A percentile compares a stretch with the other conserved stretches of the same genome.
These are phyloP conservation scores for Danio jaintianensis DNA, from an alignment of 2,797 vertebrate genomes.

Conservation along the genomic window DNA sequence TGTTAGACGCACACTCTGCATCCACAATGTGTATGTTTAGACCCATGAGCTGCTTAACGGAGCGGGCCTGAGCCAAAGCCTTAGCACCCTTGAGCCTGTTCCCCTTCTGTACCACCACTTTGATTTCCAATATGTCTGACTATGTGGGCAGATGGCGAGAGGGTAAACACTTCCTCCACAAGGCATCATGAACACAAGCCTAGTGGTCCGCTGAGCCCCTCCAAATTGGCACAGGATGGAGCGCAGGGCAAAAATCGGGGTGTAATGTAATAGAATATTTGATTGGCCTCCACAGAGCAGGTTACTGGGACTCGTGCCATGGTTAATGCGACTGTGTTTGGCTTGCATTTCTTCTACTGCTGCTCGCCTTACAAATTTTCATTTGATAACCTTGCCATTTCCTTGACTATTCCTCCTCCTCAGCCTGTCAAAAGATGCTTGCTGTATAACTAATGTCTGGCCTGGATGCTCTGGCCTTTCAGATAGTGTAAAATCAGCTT, in stretches of 20 bases:
- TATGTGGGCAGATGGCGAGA: constrained; percentile 85
- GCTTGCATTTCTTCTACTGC: constrained; percentile 52
- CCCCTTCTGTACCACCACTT: constrained; percentile 77
- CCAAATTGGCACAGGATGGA: constrained; percentile 45
- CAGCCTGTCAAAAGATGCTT: constrained; percentile 45
- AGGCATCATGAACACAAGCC: constrained; percentile 74
- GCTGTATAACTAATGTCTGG: constrained; percentile 50
- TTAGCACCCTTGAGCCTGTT: constrained; percentile 67
- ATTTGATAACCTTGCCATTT: constrained; percentile 41
- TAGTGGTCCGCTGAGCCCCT: constrained; percentile 65
- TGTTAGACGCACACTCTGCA: constrained; percentile 15
- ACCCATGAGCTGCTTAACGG: constrained; percentile 21
- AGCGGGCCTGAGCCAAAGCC: constrained; percentile 60
- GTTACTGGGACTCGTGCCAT: constrained; percentile 70
- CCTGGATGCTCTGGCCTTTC: constrained; percentile 32
- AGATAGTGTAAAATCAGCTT: constrained; percentile 48
- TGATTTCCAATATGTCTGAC: constrained; percentile 86
- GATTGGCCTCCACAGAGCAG: constrained; percentile 78
- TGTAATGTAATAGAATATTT: constrained; percentile 93
- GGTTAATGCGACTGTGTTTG: constrained; percentile 64
- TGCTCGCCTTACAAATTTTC: constrained; percentile 16
- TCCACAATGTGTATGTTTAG: constrained; percentile 22
- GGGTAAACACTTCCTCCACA: constrained; percentile 81
- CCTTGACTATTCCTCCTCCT: constrained; percentile 1
- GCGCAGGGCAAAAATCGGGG: constrained; percentile 79